Conservation (phyloP, 2,113 vertebrate species). For the Leucopternis melanops region DNA sequence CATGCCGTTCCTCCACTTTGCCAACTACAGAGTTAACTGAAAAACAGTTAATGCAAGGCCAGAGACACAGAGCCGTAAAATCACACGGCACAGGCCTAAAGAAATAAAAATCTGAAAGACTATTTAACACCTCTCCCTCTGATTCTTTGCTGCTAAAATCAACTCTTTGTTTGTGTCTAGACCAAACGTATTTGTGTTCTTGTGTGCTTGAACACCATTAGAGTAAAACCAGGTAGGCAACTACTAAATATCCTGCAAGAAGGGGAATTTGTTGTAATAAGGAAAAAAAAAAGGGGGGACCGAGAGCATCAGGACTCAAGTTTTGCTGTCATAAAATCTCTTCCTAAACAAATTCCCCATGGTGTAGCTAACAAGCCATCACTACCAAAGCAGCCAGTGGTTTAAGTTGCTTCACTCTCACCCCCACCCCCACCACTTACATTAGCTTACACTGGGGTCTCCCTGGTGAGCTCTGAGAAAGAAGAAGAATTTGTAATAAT, state of each 20-base stretch:
- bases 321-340: not conserved
- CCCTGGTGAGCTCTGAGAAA: not conserved
- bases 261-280: not conserved
- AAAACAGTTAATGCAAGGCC: not conserved
- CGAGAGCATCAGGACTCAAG: not conserved
- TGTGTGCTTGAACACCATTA: not conserved
- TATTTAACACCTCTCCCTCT: not conserved
- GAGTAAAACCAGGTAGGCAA: not conserved
- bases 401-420: not conserved
- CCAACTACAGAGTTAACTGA: not conserved
- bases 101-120: not conserved
- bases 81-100: accelerated
- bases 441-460: not conserved
- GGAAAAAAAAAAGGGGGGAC: too few relatives aligned
- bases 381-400: not conserved
- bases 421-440: accelerated
- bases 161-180: not conserved
- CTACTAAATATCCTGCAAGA: not conserved
- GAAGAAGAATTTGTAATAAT: not conserved
- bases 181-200: accelerated
- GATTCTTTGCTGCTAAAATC: not conserved
- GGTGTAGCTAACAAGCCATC: not conserved
- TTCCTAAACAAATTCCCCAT: not conserved
- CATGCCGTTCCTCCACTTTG: too few relatives aligned
- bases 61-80: not conserved